Conservation (phyloP, 2,113 vertebrate species). For the Cottus gobio region DNA sequence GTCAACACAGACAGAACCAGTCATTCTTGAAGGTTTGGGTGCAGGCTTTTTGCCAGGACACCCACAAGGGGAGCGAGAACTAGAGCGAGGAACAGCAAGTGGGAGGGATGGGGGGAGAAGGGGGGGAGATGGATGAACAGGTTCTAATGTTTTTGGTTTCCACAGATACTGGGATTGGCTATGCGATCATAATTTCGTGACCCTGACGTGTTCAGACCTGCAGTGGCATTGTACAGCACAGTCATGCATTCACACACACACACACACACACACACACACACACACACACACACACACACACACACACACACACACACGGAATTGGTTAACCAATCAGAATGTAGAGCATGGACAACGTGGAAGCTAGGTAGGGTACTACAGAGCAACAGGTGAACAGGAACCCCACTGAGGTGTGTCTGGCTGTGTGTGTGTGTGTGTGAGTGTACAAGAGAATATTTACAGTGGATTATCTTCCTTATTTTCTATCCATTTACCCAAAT, state of each 20-base stretch:
- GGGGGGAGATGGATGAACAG: slow-evolving; percentile 86
- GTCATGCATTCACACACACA: slow-evolving; percentile 21
- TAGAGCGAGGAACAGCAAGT: slow-evolving; percentile 40
- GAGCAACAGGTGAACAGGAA: slow-evolving; percentile 75
- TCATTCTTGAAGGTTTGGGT: slow-evolving; percentile 91
- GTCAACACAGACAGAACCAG: slow-evolving; percentile 84
- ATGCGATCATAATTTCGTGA: slow-evolving; percentile 88
- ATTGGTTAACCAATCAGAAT: slow-evolving; percentile 86
- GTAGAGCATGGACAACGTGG: slow-evolving; percentile 81
- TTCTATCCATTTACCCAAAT: neutral
- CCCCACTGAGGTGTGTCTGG: slow-evolving; percentile 28
- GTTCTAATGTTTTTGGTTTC: slow-evolving; percentile 99
- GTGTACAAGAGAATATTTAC: slow-evolving; percentile 26
- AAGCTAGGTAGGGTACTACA: slow-evolving; percentile 79
- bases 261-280: slow-evolving; percentile 80
- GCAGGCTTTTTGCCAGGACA: slow-evolving; percentile 82
- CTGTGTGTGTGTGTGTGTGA: slow-evolving; percentile 13
- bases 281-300: slow-evolving; percentile 84
- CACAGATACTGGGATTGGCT: slow-evolving; percentile 94
- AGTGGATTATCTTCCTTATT: slow-evolving; percentile 44
- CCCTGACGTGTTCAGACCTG: slow-evolving; percentile 93
- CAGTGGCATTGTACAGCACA: slow-evolving; percentile 87
- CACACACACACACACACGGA: slow-evolving; percentile 9
- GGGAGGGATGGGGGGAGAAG: slow-evolving; percentile 8
- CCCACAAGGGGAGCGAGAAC: slow-evolving; percentile 63